phyloP scores from a whole-genome alignment of 2,113 vertebrate species.

The Daubentonia madagascariensis region DNA sequence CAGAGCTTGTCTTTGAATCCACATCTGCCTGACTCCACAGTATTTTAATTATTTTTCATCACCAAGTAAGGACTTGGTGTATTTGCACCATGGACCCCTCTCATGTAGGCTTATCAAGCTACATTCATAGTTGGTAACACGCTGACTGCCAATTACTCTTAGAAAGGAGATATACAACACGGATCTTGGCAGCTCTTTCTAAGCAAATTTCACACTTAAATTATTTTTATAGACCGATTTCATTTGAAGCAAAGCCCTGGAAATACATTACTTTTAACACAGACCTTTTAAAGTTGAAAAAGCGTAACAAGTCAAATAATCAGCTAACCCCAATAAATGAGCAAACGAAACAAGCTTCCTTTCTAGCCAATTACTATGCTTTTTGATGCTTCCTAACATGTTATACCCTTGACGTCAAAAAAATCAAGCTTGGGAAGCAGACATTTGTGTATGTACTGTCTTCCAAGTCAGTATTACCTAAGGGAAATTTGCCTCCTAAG shows the following conservation, averaged over 20 bases:
- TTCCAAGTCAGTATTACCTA: background rate
- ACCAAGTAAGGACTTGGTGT: background rate
- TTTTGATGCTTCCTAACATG: conserved; percentile 15
- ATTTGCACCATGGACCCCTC: background rate
- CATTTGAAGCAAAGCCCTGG: conserved; percentile 39
- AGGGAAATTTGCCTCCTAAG: background rate
- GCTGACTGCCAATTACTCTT: background rate
- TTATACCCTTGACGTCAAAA: background rate
- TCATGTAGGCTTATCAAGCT: background rate
- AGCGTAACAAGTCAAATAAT: background rate
- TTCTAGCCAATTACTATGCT: background rate
- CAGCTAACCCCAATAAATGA: conserved; percentile 56
- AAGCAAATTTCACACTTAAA: conserved; percentile 68
- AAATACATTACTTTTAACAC: conserved; percentile 46
- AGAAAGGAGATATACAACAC: background rate
- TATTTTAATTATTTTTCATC: background rate
- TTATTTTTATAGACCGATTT: conserved; percentile 49
- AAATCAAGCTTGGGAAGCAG: conserved; percentile 34
- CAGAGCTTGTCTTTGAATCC: background rate
- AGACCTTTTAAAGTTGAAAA: conserved; percentile 64
- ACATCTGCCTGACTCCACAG: background rate
- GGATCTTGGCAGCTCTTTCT: background rate
- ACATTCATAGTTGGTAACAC: background rate
- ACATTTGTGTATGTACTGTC: background rate
- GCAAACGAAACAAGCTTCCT: conserved; percentile 54